phyloP scores from a whole-genome alignment of 2,113 vertebrate genomes.

The Cyprinodon tularosa region DNA sequence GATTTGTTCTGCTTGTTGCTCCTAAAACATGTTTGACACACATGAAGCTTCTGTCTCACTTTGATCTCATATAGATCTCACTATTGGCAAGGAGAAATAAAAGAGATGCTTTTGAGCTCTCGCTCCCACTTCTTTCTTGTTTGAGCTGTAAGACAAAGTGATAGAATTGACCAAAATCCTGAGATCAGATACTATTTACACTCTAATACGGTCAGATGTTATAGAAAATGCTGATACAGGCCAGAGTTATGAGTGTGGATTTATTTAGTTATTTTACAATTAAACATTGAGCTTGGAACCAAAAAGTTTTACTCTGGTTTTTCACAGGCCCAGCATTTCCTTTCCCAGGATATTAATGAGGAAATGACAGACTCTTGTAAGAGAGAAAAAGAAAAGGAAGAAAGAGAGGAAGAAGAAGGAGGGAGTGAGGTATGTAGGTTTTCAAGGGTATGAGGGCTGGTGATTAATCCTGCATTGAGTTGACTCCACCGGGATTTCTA shows the following conservation, averaged over 20 bases:
- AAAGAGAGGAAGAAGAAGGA: constrained; percentile 44
- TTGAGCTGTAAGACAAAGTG: no score
- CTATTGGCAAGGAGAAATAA: no score
- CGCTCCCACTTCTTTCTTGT: no score
- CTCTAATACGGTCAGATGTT: no score
- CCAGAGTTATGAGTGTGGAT: not conserved
- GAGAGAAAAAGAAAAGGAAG: constrained; percentile 13
- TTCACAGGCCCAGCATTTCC: constrained; percentile 57
- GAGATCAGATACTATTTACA: no score
- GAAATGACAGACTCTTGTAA: constrained; percentile 80
- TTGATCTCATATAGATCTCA: no score
- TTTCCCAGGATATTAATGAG: constrained; percentile 82
- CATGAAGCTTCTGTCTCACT: no score
- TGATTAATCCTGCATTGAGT: constrained; percentile 81
- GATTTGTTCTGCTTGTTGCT: no score
- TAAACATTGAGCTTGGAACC: not conserved
- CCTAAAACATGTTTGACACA: no score
- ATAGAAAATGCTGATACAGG: not conserved
- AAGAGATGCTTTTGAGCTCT: no score
- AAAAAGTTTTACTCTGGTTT: constrained; percentile 49
- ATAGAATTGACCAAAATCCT: no score
- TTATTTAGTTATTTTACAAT: no score
- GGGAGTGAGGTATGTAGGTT: constrained; percentile 68
- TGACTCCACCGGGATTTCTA: constrained; percentile 77
- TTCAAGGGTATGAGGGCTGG: constrained; percentile 65